These are phyloP conservation scores for Cryptus viduatorius DNA, from an alignment of 2,888 invertebrate species.

Conservation along the genomic window DNA sequence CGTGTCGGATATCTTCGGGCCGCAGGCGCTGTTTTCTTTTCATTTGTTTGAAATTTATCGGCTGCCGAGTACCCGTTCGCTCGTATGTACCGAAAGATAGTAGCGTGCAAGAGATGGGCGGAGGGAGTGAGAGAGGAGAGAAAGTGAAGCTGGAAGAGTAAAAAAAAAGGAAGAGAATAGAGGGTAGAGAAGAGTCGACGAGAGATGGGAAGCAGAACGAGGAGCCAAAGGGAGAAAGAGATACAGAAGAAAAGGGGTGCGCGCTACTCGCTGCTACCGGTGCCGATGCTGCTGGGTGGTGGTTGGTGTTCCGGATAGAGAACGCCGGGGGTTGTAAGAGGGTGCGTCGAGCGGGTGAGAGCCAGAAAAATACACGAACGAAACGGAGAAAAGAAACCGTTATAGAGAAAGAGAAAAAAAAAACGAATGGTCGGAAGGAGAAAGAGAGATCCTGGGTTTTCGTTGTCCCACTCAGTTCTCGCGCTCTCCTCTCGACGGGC, in stretches of 20 bases:
- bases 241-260: slow-evolving; percentile 40
- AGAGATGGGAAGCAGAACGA: slow-evolving; percentile 43
- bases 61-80: slow-evolving; percentile 70
- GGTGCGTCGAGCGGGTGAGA: slow-evolving; percentile 47
- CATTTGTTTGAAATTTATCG: slow-evolving; percentile 78
- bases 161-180: slow-evolving; percentile 14
- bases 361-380: slow-evolving; percentile 54
- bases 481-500: slow-evolving; percentile 61
- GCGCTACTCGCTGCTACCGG: slow-evolving; percentile 18
- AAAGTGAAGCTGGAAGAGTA: neutral
- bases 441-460: slow-evolving; percentile 66
- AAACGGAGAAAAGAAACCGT: slow-evolving; percentile 46
- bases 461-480: slow-evolving; percentile 58
- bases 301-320: slow-evolving; percentile 44
- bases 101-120: slow-evolving; percentile 39
- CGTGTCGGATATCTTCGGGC: slow-evolving; percentile 69
- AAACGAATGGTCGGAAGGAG: slow-evolving; percentile 64
- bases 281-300: neutral
- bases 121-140: neutral
- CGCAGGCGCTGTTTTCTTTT: slow-evolving; percentile 75
- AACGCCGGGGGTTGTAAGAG: slow-evolving; percentile 42
- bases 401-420: slow-evolving; percentile 34
- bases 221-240: slow-evolving; percentile 21
- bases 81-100: slow-evolving; percentile 48
- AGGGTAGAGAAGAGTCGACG: slow-evolving; percentile 39